phyloP scores from a whole-genome alignment of 2,113 vertebrate species.

The Gallinago media region DNA sequence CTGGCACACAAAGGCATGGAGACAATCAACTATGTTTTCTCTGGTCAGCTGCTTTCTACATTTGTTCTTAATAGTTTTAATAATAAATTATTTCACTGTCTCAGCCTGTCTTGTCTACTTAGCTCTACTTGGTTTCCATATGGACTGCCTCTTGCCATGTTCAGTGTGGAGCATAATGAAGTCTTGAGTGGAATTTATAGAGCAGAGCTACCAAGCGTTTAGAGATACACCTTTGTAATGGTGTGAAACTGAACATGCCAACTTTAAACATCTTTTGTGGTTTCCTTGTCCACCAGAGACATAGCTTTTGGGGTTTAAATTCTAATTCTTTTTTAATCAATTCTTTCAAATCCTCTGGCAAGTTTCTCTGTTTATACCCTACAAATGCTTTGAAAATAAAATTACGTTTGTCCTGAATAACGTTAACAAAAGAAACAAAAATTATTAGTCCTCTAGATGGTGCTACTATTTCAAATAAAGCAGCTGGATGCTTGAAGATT shows the following conservation, averaged over 20 bases:
- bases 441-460: conserved; percentile 62
- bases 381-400: background rate
- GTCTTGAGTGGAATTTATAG: background rate
- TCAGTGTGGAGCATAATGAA: background rate
- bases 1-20: background rate
- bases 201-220: background rate
- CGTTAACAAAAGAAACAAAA: background rate
- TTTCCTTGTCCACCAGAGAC: background rate
- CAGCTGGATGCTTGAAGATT: background rate
- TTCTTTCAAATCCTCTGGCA: background rate
- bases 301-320: background rate
- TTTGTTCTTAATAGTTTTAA: background rate
- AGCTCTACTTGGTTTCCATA: background rate
- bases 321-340: background rate
- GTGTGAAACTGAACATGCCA: background rate
- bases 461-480: conserved; percentile 58
- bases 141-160: background rate
- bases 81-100: background rate
- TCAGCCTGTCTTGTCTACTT: background rate
- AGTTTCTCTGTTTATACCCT: background rate
- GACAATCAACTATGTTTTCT: background rate
- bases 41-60: background rate
- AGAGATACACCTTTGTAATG: background rate
- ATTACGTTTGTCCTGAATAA: background rate
- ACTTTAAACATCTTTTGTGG: background rate